phyloP scores from a whole-genome alignment of 2,113 vertebrate genomes.

The Chaenogobius annularis region DNA sequence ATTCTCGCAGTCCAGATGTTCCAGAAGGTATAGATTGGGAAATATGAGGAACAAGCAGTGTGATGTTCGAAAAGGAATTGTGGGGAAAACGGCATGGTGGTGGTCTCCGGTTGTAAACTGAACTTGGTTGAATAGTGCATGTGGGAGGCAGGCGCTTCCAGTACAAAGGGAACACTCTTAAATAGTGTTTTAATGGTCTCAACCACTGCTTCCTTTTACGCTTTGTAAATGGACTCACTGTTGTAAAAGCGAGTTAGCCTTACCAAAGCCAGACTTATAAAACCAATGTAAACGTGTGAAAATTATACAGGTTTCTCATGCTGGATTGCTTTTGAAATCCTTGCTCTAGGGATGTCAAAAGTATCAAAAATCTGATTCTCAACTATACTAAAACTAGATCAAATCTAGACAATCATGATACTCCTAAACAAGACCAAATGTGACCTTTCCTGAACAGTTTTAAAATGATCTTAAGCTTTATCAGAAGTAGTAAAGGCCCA shows the following conservation, averaged over 20 bases:
- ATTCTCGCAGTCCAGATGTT: constrained; percentile 52
- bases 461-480: no score
- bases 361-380: no score
- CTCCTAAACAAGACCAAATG: no score
- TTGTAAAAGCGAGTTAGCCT: not conserved
- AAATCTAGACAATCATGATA: no score
- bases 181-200: constrained; percentile 21
- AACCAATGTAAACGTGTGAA: not conserved
- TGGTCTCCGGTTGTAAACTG: constrained; percentile 46
- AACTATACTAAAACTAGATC: no score
- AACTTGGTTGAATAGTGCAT: constrained; percentile 24
- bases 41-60: constrained; percentile 8
- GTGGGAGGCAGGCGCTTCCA: constrained; percentile 31
- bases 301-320: not conserved
- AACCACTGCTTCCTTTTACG: constrained; percentile 3
- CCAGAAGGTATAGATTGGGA: constrained; percentile 18
- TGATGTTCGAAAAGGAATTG: not conserved
- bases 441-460: no score
- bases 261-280: not conserved
- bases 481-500: no score
- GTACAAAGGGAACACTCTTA: constrained; percentile 24
- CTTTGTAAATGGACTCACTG: not conserved
- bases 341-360: no score
- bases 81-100: constrained; percentile 12
- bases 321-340: not conserved